Conservation (phyloP, 2,888 invertebrate species). For the Caenorhabditis becei region DNA sequence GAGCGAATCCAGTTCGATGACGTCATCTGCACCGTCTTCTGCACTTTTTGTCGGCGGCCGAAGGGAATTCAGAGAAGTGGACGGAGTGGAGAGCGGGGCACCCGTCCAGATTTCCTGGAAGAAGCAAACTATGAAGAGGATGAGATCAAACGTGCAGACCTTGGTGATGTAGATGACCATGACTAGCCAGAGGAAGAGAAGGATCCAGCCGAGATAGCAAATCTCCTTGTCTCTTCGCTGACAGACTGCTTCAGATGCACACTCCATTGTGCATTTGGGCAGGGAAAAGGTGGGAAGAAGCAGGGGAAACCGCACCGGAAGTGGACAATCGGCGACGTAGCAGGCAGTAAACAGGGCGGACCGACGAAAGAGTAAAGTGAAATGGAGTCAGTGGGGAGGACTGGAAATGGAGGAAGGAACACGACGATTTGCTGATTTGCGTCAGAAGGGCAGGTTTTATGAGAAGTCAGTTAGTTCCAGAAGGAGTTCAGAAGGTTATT, state of each 20-base stretch:
- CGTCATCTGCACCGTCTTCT: conserved; percentile 12
- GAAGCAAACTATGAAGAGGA: neutral
- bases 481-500: no score
- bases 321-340: neutral
- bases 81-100: conserved; percentile 46
- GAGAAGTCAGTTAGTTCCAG: no score
- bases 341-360: conserved; percentile 1
- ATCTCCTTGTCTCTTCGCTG: conserved; percentile 68
- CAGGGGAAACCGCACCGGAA: conserved; percentile 8
- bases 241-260: conserved; percentile 57
- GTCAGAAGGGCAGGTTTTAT: no score
- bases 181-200: conserved; percentile 68
- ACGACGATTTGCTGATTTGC: no score
- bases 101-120: conserved; percentile 66
- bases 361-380: neutral
- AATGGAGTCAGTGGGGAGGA: neutral
- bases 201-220: conserved; percentile 71
- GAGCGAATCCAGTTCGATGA: conserved; percentile 50
- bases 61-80: conserved; percentile 32
- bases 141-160: conserved; percentile 36
- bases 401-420: neutral
- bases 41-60: neutral
- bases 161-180: conserved; percentile 74
- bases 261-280: conserved; percentile 40
- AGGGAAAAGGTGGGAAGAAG: conserved; percentile 4